Percentiles rank a stretch among this genome's conserved stretches.
Evolutionary conservation across 1,140 invertebrate species (phyloP).

Genomic region (Plectus sambesii): DNA sequence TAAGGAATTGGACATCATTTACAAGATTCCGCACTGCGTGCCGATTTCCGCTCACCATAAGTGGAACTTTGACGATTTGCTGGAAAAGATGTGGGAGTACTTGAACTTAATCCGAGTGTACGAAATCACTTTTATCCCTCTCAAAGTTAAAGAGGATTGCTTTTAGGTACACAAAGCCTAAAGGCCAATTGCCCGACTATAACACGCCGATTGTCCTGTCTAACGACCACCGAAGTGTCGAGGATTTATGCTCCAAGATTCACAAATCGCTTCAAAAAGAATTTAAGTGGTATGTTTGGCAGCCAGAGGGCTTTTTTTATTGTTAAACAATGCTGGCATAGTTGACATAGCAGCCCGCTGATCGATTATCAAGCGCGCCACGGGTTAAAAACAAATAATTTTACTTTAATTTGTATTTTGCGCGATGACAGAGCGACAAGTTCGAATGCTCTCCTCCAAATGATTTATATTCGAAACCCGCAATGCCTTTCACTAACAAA

Average conservation of each 20-base stretch:
- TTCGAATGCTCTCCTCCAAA: neutral
- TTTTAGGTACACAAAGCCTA: constrained; percentile 87
- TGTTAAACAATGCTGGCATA: constrained; percentile 5
- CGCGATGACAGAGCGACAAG: neutral
- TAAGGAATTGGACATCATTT: constrained; percentile 94
- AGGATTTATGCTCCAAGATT: constrained; percentile 98
- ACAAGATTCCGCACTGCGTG: constrained; percentile 96
- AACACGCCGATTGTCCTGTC: constrained; percentile 87
- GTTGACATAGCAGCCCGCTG: too few species aligned
- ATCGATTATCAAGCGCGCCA: too few species aligned
- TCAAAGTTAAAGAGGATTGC: constrained; percentile 8
- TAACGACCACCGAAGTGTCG: constrained; percentile 69
- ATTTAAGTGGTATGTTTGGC: constrained; percentile 88
- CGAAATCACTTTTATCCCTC: constrained; percentile 46
- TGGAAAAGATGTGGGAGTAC: constrained; percentile 99
- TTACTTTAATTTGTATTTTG: constrained; percentile 8
- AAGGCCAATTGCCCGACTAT: constrained; percentile 96
- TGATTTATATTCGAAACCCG: too few species aligned
- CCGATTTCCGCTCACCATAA: constrained; percentile 98
- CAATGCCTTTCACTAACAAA: too few species aligned
- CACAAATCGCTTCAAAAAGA: constrained; percentile 94
- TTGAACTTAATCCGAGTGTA: constrained; percentile 85
- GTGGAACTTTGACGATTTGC: constrained; percentile 98
- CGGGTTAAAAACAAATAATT: too few species aligned
- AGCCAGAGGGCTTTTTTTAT: constrained; percentile 15